Percentiles rank a stretch among this genome's conserved stretches.
phyloP scores from a whole-genome alignment of 2,113 vertebrate species.

The Emydura subglobosa region DNA sequence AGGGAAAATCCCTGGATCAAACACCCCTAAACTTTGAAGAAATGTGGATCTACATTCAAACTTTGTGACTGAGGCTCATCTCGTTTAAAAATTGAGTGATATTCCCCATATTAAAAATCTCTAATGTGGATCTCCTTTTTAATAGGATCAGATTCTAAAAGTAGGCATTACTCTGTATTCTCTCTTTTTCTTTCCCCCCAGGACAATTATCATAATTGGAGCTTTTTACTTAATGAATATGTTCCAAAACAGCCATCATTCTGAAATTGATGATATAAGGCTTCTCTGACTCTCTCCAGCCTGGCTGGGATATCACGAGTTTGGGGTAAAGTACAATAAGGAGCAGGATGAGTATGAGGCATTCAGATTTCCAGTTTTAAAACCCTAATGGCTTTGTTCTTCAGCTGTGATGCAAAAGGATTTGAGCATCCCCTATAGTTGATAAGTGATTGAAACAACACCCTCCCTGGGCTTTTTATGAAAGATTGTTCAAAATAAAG shows the following conservation, averaged over 20 bases:
- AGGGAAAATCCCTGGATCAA: background rate
- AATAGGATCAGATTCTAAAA: conserved; percentile 34
- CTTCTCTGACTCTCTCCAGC: background rate
- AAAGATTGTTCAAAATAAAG: background rate
- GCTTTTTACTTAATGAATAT: conserved; percentile 56
- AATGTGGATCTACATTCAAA: background rate
- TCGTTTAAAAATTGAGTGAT: background rate
- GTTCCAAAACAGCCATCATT: conserved; percentile 2
- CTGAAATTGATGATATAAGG: background rate
- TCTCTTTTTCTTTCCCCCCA: background rate
- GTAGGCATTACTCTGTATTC: background rate
- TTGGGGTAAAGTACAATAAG: background rate
- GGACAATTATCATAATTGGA: conserved; percentile 43
- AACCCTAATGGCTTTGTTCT: background rate
- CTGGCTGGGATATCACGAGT: background rate
- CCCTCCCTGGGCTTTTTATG: background rate
- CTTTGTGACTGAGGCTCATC: background rate
- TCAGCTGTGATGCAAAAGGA: background rate
- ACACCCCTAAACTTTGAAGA: background rate
- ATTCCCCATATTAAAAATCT: background rate
- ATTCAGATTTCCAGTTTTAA: background rate
- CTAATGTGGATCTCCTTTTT: conserved; percentile 20
- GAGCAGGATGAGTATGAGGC: background rate
- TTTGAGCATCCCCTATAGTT: background rate
- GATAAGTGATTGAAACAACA: background rate